These are phyloP conservation scores for Anoplolepis gracilipes DNA, from an alignment of 1,140 invertebrate genomes.

Conservation along the genomic window DNA sequence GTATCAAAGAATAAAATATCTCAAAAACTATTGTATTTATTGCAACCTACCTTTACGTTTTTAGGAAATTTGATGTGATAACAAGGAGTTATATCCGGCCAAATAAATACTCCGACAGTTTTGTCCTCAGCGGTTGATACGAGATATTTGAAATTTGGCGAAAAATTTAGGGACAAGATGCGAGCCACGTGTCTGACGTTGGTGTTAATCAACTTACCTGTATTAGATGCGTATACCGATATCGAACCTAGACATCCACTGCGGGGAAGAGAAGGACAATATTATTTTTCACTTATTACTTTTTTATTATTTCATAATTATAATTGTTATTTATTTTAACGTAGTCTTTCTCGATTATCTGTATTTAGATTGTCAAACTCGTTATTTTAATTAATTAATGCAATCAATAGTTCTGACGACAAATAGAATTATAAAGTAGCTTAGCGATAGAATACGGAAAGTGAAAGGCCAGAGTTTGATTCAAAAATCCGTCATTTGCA, in stretches of 20 bases:
- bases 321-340: neutral
- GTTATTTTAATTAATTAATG: too few relatives aligned
- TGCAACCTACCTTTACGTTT: conserved; percentile 51
- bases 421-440: too few relatives aligned
- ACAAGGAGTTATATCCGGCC: conserved; percentile 47
- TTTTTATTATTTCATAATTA: neutral
- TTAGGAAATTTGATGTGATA: conserved; percentile 69
- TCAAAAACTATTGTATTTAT: neutral
- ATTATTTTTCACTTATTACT: neutral
- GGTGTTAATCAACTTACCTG: conserved; percentile 8
- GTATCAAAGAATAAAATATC: too few relatives aligned
- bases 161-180: conserved; percentile 69
- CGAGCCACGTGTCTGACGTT: neutral
- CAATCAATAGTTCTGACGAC: too few relatives aligned
- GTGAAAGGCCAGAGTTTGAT: too few relatives aligned
- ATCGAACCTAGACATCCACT: conserved; percentile 62
- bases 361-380: neutral
- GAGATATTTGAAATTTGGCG: conserved; percentile 71
- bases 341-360: neutral
- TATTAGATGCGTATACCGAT: neutral
- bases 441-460: too few relatives aligned
- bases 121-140: conserved; percentile 53
- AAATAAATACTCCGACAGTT: conserved; percentile 65
- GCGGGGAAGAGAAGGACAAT: neutral
- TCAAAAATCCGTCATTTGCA: too few relatives aligned